Conservation (phyloP, 2,888 invertebrate species). For the Prenolepis imparis region DNA sequence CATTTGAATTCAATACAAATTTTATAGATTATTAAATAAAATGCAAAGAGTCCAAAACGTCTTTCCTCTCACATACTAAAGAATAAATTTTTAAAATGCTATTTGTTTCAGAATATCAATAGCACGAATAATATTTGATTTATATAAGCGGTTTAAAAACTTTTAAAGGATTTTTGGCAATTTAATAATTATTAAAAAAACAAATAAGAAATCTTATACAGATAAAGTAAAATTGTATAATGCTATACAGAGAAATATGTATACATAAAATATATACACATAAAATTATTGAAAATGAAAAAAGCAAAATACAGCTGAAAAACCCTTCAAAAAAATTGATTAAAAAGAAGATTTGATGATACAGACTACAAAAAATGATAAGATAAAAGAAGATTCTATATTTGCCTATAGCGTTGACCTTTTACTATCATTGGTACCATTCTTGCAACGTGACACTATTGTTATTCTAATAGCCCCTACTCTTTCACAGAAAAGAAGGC, state of each 20-base stretch:
- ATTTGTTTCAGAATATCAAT: not conserved
- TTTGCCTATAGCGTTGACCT: not conserved
- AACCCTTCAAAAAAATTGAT: too few relatives aligned
- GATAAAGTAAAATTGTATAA: not conserved
- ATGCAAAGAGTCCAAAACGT: not conserved
- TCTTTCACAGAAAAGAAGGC: constrained; percentile 55
- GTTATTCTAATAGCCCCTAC: constrained; percentile 41
- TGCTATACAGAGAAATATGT: not conserved
- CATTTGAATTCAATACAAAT: not conserved
- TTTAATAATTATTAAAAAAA: not conserved
- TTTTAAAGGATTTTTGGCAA: not conserved
- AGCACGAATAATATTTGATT: not conserved
- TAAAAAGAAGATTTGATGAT: not conserved
- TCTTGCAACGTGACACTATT: constrained; percentile 10
- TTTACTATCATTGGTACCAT: constrained; percentile 10
- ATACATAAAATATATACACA: not conserved
- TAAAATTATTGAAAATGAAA: not conserved
- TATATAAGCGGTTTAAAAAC: not conserved
- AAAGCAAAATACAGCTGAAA: not conserved
- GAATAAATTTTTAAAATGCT: not conserved
- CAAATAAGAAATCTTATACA: not conserved
- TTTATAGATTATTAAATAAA: not conserved
- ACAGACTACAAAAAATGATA: not conserved
- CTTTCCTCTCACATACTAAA: not conserved
- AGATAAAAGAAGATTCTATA: not conserved